Percentiles rank a stretch among this genome's conserved stretches.
Conservation (phyloP, 2,113 vertebrate genomes). For the Thamnaconus septentrionalis region DNA sequence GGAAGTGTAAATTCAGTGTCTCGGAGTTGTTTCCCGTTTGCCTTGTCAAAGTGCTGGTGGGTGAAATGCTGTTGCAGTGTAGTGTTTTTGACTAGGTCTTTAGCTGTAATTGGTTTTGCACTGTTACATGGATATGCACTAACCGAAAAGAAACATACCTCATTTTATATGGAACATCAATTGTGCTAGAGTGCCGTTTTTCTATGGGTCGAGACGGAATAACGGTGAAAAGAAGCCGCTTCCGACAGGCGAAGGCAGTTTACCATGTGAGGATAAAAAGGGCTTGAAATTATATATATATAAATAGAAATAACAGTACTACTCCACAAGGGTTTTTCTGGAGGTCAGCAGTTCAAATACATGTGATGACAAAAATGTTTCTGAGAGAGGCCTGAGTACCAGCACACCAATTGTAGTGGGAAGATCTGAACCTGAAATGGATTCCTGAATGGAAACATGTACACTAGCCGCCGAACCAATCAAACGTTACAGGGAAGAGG, state of each 20-base stretch:
- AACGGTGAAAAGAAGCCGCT: conserved; percentile 38
- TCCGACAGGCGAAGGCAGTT: conserved; percentile 29
- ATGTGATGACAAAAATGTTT: too few relatives aligned
- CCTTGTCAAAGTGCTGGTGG: conserved; percentile 60
- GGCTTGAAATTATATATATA: conserved; percentile 23
- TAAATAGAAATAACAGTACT: too few relatives aligned
- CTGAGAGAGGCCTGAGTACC: conserved; percentile 15
- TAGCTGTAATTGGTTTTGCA: conserved; percentile 74
- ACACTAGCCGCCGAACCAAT: too few relatives aligned
- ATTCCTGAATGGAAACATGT: too few relatives aligned
- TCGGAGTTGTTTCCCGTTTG: conserved; percentile 58
- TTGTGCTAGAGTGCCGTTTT: conserved; percentile 59
- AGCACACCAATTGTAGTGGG: conserved; percentile 9
- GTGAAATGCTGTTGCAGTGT: conserved; percentile 61
- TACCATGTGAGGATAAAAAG: conserved; percentile 48
- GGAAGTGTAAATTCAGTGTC: conserved; percentile 56
- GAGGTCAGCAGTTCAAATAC: too few relatives aligned
- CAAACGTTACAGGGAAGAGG: too few relatives aligned
- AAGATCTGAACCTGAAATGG: background rate
- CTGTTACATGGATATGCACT: conserved; percentile 78
- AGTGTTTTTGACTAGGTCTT: conserved; percentile 51
- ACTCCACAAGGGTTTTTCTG: too few relatives aligned
- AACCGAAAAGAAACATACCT: conserved; percentile 77
- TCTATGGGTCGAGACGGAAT: conserved; percentile 46
- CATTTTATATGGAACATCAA: conserved; percentile 76